phyloP scores from a whole-genome alignment of 1,140 invertebrate genomes.

The Macrostomum lignano region DNA sequence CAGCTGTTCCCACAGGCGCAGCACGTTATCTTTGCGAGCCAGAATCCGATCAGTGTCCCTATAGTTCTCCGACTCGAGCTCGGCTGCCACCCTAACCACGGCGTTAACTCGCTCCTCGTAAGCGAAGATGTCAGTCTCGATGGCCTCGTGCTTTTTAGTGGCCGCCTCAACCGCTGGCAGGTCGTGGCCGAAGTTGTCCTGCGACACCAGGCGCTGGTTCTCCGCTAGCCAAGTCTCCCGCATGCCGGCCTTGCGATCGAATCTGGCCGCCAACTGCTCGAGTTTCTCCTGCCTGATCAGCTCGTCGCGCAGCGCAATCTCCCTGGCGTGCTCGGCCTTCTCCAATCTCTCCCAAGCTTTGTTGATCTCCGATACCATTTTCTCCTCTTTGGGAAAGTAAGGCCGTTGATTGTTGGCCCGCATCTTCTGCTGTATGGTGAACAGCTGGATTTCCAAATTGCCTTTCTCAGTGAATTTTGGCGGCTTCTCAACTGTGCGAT shows the following conservation, averaged over 20 bases:
- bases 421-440: slow-evolving; percentile 91
- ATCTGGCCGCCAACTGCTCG: slow-evolving; percentile 85
- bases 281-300: slow-evolving; percentile 91
- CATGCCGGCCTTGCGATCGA: slow-evolving; percentile 95
- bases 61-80: slow-evolving; percentile 83
- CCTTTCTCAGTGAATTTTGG: slow-evolving; percentile 73
- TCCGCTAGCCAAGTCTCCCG: slow-evolving; percentile 93
- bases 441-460: slow-evolving; percentile 79
- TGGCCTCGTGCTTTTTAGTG: slow-evolving; percentile 96
- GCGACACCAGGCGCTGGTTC: slow-evolving; percentile 79
- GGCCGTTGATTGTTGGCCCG: slow-evolving; percentile 89
- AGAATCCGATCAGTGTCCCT: slow-evolving; percentile 90
- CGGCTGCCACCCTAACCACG: slow-evolving; percentile 77
- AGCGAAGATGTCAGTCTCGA: slow-evolving; percentile 94
- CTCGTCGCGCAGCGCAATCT: slow-evolving; percentile 55
- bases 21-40: slow-evolving; percentile 76
- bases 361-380: slow-evolving; percentile 97
- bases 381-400: slow-evolving; percentile 77
- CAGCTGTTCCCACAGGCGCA: slow-evolving; percentile 82
- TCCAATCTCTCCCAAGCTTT: slow-evolving; percentile 89
- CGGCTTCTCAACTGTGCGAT: slow-evolving; percentile 89
- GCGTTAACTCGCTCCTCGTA: slow-evolving; percentile 96
- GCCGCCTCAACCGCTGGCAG: slow-evolving; percentile 87
- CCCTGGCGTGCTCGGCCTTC: slow-evolving; percentile 87
- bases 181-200: slow-evolving; percentile 92